phyloP scores from a whole-genome alignment of 2,888 invertebrate species.

The Thyatira batis region DNA sequence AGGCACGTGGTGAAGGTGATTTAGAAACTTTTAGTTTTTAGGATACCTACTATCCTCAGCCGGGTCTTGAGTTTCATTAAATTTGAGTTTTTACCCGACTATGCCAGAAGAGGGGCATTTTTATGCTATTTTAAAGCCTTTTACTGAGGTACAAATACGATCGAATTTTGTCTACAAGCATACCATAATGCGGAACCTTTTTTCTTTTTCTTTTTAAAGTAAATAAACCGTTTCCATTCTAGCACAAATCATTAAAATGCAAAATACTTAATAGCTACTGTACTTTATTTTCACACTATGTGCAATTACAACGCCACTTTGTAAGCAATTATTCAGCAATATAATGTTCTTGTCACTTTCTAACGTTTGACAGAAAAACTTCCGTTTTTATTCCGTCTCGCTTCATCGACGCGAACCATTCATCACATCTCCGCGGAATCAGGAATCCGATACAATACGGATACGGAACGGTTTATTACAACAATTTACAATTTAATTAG shows the following conservation, averaged over 20 bases:
- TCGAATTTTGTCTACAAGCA: no score
- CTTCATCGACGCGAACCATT: conserved; percentile 10
- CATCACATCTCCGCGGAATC: conserved; percentile 29
- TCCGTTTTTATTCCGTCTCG: conserved; percentile 11
- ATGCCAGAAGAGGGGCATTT: no score
- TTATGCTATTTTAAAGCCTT: no score
- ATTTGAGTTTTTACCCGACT: not conserved
- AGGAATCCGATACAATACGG: conserved; percentile 42
- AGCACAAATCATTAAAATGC: no score
- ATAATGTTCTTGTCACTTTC: conserved; percentile 31
- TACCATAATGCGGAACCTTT: no score
- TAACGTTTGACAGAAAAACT: conserved; percentile 22
- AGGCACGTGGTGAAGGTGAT: not conserved
- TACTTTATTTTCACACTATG: not conserved
- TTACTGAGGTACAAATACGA: no score
- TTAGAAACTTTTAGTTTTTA: not conserved
- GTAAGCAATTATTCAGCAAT: conserved; percentile 17
- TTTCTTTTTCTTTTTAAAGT: no score
- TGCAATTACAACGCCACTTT: conserved; percentile 13
- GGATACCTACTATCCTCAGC: not conserved
- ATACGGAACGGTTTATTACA: conserved; percentile 44
- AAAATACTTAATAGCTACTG: no score
- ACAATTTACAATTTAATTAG: conserved; percentile 27
- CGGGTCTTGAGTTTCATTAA: not conserved
- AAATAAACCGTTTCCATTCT: no score